These are phyloP conservation scores for Antheraea mylitta DNA, from an alignment of 1,140 invertebrate species.

Conservation along the genomic window DNA sequence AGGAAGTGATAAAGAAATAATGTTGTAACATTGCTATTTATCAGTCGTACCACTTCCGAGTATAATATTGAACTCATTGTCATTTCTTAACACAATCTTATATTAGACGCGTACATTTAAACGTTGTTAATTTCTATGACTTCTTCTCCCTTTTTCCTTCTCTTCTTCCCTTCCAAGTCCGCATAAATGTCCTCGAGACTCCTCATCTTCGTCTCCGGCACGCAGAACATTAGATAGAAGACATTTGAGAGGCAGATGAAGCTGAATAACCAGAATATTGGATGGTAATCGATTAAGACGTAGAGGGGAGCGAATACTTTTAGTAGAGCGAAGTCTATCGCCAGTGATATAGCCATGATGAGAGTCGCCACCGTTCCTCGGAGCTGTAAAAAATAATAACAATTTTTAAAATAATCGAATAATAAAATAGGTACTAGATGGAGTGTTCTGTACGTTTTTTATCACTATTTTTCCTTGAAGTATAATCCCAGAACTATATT, in stretches of 20 bases:
- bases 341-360: conserved; percentile 67
- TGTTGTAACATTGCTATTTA: no score
- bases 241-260: conserved; percentile 80
- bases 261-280: conserved; percentile 85
- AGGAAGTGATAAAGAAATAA: no score
- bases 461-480: no score
- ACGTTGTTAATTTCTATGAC: conserved; percentile 53
- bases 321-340: conserved; percentile 63
- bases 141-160: conserved; percentile 32
- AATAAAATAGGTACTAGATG: no score
- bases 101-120: conserved; percentile 13
- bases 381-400: conserved; percentile 40
- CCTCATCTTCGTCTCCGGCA: conserved; percentile 88
- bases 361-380: conserved; percentile 66
- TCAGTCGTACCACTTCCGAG: no score
- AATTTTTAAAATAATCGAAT: neutral
- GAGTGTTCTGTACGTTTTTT: no score
- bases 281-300: conserved; percentile 79
- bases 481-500: no score
- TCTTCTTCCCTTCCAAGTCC: conserved; percentile 57
- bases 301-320: conserved; percentile 75
- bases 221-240: conserved; percentile 81
- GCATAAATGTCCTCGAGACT: conserved; percentile 84
- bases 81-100: neutral
- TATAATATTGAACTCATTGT: neutral